Conservation (phyloP, 2,888 invertebrate genomes). For the Lithophane socia region DNA sequence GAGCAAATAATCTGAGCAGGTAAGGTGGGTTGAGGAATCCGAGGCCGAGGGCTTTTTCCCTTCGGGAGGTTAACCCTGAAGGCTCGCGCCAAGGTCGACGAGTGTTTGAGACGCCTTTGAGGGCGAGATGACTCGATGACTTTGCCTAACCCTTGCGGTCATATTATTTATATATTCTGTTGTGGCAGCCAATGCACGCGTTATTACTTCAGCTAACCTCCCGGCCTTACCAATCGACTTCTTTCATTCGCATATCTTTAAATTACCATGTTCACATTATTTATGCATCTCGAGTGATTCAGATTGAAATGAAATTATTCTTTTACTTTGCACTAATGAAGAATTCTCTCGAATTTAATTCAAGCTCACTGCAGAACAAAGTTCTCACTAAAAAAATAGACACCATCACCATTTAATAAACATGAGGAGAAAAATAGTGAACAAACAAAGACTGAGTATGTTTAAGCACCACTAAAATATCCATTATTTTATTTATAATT, state of each 20-base stretch:
- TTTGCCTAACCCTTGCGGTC: slow-evolving; percentile 83
- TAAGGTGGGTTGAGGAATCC: slow-evolving; percentile 78
- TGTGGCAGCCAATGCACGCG: slow-evolving; percentile 80
- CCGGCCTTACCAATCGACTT: slow-evolving; percentile 59
- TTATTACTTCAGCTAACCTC: slow-evolving; percentile 75
- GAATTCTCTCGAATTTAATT: slow-evolving; percentile 27
- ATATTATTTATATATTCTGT: slow-evolving; percentile 75
- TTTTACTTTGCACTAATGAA: slow-evolving; percentile 21
- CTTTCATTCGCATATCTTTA: slow-evolving; percentile 53
- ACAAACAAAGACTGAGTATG: slow-evolving; percentile 20
- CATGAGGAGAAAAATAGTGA: slow-evolving; percentile 17
- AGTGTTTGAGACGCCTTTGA: slow-evolving; percentile 82
- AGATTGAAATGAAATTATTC: slow-evolving; percentile 12
- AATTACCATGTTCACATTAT: slow-evolving; percentile 41
- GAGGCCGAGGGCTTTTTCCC: slow-evolving; percentile 81
- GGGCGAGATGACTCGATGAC: slow-evolving; percentile 84
- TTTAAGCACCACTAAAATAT: slow-evolving; percentile 26
- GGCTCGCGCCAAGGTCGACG: slow-evolving; percentile 82
- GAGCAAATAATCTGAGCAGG: slow-evolving; percentile 75
- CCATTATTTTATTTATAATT: background rate
- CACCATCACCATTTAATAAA: slow-evolving; percentile 23
- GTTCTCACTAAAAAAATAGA: slow-evolving; percentile 9
- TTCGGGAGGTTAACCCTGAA: slow-evolving; percentile 84
- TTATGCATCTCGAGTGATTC: slow-evolving; percentile 19
- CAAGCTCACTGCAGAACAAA: background rate